These are phyloP conservation scores for Stenchaetothrips biformis DNA, from an alignment of 2,888 invertebrate species.

Conservation along the genomic window DNA sequence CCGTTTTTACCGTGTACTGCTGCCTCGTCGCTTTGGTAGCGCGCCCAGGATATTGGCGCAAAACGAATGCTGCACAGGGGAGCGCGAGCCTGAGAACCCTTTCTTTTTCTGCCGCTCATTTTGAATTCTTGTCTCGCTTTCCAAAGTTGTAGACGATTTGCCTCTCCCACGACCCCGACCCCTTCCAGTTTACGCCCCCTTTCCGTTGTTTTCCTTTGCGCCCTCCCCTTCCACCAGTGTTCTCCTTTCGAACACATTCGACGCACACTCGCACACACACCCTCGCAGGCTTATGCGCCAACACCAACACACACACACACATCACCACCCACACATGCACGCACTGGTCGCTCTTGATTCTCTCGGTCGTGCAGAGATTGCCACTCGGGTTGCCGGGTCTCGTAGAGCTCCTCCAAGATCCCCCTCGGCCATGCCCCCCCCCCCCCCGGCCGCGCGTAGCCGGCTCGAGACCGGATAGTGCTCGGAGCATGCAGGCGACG, in stretches of 20 bases:
- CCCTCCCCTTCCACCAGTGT: not conserved
- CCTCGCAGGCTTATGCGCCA: too few species aligned
- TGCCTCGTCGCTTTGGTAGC: not conserved
- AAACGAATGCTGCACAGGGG: not conserved
- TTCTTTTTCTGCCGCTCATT: not conserved
- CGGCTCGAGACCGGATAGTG: not conserved
- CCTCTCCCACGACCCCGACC: not conserved
- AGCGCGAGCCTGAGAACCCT: not conserved
- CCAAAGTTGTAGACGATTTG: slow-evolving; percentile 21
- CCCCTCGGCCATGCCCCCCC: not conserved
- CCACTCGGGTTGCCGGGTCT: not conserved
- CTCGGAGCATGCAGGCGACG: not conserved
- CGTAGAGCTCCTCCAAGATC: not conserved
- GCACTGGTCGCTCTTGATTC: not conserved
- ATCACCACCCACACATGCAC: not conserved
- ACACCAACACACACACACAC: too few species aligned
- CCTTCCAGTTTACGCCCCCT: not conserved
- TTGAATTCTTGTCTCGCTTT: slow-evolving; percentile 21
- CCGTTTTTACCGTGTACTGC: too few species aligned
- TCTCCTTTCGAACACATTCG: not conserved
- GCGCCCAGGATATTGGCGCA: not conserved
- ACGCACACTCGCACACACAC: not conserved
- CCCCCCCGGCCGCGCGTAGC: not conserved
- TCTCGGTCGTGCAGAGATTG: not conserved
- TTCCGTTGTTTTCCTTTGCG: not conserved